Base-by-base conservation (phyloP, 30 jellyfish, hydroid and myxozoan species). In the Haliclystus octoradiatus region DNA sequence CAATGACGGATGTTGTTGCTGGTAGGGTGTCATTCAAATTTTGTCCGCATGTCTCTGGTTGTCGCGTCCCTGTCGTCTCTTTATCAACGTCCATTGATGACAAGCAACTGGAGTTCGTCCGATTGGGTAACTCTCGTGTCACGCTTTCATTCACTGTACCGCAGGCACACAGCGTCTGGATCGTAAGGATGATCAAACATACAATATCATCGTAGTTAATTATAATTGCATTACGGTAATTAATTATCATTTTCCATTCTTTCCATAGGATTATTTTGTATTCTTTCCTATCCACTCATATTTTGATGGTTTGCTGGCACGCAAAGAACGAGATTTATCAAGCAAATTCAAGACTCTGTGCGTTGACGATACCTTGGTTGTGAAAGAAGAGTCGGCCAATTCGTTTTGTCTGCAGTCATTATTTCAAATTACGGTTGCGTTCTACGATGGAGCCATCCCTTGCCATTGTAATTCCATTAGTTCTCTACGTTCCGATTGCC, bases 1-100 rank as follows among this genome's bases (percentile, higher is more conserved):
- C 88, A 19, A 74, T 81, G 29, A 82, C 74, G 51, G 65, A 93
- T 28, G 93, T 71, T 29, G 57, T 40, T 9, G 94, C 95, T 26
- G 97, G 95, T 9, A 72, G 29, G 22, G 77, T 62, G 26, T 26
- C 47, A 30, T 75, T 80, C 81, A 51, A 66, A 2, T 82, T 65
- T 80, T 88, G 97, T 71, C 97, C 97, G 0, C 79, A 88, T 67
- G 66, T 83, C 35, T 74, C 71, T 30, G 97, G 97, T 24, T 88
- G 97, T 68, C 74, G 97, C 30, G 80, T 77, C 49, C 33, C 66
- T 52, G 81, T 88, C 28, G 81, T 65, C 80, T 40, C 57, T 5
- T 19, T 40, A 19, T n/a, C n/a, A n/a, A n/a, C n/a, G n/a, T n/a
- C n/a, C n/a, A n/a, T n/a, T n/a, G 14, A 40, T 9, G 57, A 19